These are phyloP conservation scores for Synaphobranchus kaupii DNA, from an alignment of 2,797 vertebrate genomes.

Conservation along the genomic window DNA sequence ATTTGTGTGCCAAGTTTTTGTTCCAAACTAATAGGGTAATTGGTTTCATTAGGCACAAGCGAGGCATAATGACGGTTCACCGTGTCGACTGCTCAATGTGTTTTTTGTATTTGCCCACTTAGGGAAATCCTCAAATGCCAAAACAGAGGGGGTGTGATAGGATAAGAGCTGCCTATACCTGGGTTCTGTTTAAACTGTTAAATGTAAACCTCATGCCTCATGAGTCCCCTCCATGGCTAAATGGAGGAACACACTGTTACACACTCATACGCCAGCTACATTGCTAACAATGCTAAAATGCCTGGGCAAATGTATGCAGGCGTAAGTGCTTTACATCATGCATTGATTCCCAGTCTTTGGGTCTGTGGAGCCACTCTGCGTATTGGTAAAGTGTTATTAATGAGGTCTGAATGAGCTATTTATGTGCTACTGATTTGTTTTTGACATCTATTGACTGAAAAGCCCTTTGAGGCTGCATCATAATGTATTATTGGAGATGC, in stretches of 20 bases:
- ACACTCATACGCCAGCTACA: background rate
- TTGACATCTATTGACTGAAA: conserved; percentile 2
- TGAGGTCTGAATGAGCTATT: conserved; percentile 3
- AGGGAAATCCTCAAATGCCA: background rate
- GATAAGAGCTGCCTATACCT: background rate
- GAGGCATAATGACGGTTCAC: background rate
- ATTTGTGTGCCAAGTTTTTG: background rate
- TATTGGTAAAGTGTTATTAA: background rate
- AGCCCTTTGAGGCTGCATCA: background rate
- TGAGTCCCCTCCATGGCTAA: background rate
- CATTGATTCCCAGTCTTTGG: background rate
- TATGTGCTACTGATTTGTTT: background rate
- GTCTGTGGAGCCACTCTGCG: background rate
- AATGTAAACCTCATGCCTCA: background rate
- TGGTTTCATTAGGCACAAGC: background rate
- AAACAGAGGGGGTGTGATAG: background rate
- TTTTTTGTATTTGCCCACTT: background rate
- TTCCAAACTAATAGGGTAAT: background rate
- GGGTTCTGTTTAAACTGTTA: background rate
- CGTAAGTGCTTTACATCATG: background rate
- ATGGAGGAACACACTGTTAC: background rate
- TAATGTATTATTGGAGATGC: background rate
- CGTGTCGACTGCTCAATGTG: background rate
- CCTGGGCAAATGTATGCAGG: background rate
- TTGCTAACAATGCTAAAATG: background rate